Base-by-base conservation (phyloP, 2,113 vertebrate genomes). In the Hippocampus comes region DNA sequence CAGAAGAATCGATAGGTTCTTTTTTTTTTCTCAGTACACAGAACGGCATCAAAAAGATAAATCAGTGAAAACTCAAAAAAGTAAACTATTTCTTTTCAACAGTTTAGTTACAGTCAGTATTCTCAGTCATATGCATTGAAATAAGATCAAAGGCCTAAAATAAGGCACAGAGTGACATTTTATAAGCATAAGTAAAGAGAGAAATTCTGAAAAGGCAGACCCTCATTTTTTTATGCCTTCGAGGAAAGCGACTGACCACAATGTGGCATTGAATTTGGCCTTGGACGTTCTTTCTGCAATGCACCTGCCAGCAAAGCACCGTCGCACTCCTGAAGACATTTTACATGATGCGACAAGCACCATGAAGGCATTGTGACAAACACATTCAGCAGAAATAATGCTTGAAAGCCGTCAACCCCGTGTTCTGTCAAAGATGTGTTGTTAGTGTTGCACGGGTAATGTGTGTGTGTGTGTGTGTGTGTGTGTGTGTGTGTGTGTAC, bases 381-480 rank as follows among this genome's bases (percentile, higher is more conserved):
- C 51, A 69, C 53, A 60, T 41, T 55, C 7, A 64, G 43, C 63
- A 25, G 14, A 61, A 41, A 63, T 21, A 67, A 71, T 67, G 12
- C 51, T 63, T 60, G 59, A 64, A 76, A 76, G 17, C 71, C 55
- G 5, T 63, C 3, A 6, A 30, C 20, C 15, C 46, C 51, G 43
- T 20, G 63, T 20, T 68, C 55, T 51, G 63, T 51, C 23, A 57
- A 27, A 63, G 60, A 42, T 4, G 42, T 49, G 57, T 66, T 51
- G 57, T 74, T 43, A 23, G 67, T 30, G 17, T 51, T 15, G 53
- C 55, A 75, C 65, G 10, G 21, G 21, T 67, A 60, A 71, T 81
- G 20, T 42, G 67, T 72, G 74, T 64, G 38, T 72, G 63, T 81
- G 53, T 4, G 10, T 25, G 41, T 68, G 25, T 30, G 4, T 63